A percentile compares a stretch with the other conserved stretches of the same genome.
These are phyloP conservation scores for Tigriopus japonicus DNA, from an alignment of 1,140 invertebrate species.

Conservation along the genomic window DNA sequence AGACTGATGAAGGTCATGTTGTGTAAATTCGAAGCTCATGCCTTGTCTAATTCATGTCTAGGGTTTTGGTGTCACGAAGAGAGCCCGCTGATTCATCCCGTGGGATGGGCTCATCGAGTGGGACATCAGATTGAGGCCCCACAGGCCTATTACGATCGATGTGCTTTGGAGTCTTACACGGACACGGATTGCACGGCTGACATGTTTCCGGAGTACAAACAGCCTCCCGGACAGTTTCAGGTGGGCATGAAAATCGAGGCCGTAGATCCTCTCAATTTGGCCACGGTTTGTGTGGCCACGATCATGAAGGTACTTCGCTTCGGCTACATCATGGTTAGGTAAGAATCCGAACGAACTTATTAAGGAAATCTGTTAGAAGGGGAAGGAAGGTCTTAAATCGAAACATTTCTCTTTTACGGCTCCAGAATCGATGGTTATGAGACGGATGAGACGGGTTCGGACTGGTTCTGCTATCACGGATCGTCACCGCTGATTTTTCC, in stretches of 20 bases:
- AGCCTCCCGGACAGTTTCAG: constrained; percentile 35
- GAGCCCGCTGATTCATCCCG: constrained; percentile 78
- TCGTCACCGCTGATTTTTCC: constrained; percentile 85
- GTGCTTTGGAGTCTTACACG: constrained; percentile 34
- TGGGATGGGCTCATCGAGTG: constrained; percentile 69
- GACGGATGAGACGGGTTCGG: constrained; percentile 54
- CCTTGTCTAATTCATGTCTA: constrained; percentile 12
- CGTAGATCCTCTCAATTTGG: constrained; percentile 83
- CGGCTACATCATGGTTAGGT: constrained; percentile 7
- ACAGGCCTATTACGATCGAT: constrained; percentile 46
- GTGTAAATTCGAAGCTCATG: too few relatives aligned
- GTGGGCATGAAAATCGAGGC: constrained; percentile 92
- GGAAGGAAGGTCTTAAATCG: background rate
- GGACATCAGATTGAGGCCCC: constrained; percentile 68
- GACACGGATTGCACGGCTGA: constrained; percentile 51
- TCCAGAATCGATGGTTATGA: constrained; percentile 60
- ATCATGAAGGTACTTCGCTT: constrained; percentile 48
- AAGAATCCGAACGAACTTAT: too few relatives aligned
- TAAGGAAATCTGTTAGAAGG: background rate
- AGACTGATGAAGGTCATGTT: too few relatives aligned
- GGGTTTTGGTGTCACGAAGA: constrained; percentile 89
- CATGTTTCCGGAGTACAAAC: constrained; percentile 38
- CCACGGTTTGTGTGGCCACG: constrained; percentile 81
- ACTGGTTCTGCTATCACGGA: constrained; percentile 92
- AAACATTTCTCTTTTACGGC: background rate